These are phyloP conservation scores for Mesorhabditis belari DNA, from an alignment of 2,888 invertebrate genomes.

Conservation along the genomic window DNA sequence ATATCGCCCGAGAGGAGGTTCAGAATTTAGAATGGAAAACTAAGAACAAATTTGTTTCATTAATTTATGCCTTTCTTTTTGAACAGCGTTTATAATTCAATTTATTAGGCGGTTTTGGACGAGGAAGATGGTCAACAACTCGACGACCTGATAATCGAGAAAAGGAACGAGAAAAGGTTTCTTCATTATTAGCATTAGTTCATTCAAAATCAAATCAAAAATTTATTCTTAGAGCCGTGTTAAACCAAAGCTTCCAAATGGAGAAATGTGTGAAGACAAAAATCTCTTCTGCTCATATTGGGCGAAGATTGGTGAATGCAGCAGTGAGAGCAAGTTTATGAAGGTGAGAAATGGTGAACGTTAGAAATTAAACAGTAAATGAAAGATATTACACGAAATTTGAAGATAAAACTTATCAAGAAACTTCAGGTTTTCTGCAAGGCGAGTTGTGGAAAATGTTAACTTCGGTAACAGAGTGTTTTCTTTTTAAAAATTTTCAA, in stretches of 20 bases:
- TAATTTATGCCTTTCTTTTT: no score
- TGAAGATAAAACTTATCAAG: no score
- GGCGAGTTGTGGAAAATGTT: conserved; percentile 29
- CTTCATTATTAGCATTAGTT: neutral
- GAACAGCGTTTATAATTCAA: neutral
- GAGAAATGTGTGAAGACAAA: conserved; percentile 36
- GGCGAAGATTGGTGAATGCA: conserved; percentile 52
- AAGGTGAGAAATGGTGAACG: no score
- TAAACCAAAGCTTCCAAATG: no score
- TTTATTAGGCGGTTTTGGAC: neutral
- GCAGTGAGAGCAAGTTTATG: conserved; percentile 53
- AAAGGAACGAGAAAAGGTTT: neutral
- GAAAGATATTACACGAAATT: no score
- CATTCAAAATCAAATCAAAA: no score
- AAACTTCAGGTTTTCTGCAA: conserved; percentile 35
- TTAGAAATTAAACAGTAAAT: no score
- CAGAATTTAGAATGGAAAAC: no score
- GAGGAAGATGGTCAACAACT: neutral
- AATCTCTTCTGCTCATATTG: conserved; percentile 54
- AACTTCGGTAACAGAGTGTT: no score
- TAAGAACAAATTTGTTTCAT: no score
- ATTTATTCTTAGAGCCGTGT: neutral
- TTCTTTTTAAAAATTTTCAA: no score
- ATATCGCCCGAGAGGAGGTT: neutral
- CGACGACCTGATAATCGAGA: conserved; percentile 1